Base-by-base conservation (phyloP, 2,113 vertebrate genomes). In the Phycodurus eques region DNA sequence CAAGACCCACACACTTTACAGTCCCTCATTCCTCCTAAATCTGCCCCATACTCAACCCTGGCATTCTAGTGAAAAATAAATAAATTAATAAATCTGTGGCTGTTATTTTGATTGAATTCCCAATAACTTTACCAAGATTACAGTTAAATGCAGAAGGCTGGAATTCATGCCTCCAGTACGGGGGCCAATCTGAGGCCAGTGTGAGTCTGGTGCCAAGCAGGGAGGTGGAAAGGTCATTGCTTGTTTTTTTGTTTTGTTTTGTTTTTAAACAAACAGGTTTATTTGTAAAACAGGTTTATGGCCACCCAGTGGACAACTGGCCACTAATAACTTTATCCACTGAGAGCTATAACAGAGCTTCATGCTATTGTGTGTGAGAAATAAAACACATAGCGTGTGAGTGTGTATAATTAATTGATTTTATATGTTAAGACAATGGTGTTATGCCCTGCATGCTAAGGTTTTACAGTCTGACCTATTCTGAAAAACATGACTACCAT, bases 41-140 rank as follows among this genome's bases (percentile, higher is more conserved):
- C 70, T 44, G 78, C 80, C 80, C 69, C 72, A 80, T 54, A 71
- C 54, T 74, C 84, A 86, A 84, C 75, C 85, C 85, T 91, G 47
- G 89, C 87, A 91, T 91, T 91, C 84, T 59, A 67, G 82, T 81
- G 79, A 89, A 85, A 88, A 39, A 83, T 83, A 88, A 39, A 27
- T 27, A 27, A 27, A 27, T 27, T 27, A 27, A 27, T 27, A 27
- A 82, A 84, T 80, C 78, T 73, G 82, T 69, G 74, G 69, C 84
- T 88, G 80, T 85, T 87, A 73, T 83, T 88, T 87, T 88, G 86
- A 89, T 88, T 88, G 86, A 85, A 87, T 85, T 87, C 82, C 74
- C 72, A 88, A 80, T 89, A 88, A 87, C 68, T 67, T 81, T 2
- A 69, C 69, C 57, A 71, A 73, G 79, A 88, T 85, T 87, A 78